Conservation (phyloP, 2,797 vertebrate species). For the Gambelia wislizenii region DNA sequence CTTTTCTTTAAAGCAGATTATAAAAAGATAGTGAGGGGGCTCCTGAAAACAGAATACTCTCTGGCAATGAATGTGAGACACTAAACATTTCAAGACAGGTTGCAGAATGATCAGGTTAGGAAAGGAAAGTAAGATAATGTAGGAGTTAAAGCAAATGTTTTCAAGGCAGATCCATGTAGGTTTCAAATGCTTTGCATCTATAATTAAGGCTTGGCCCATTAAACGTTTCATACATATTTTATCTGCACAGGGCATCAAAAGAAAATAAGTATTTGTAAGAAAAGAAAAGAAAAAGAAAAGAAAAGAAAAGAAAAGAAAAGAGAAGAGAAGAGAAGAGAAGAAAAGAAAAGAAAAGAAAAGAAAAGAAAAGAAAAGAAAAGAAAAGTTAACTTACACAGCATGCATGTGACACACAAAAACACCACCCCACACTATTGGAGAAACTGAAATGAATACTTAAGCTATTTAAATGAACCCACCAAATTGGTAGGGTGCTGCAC, state of each 20-base stretch:
- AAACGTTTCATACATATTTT: constrained; percentile 30
- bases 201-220: constrained; percentile 56
- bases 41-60: constrained; percentile 55
- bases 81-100: constrained; percentile 65
- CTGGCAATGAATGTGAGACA: constrained; percentile 59
- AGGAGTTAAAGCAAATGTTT: constrained; percentile 61
- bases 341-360: background rate
- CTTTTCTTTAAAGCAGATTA: constrained; percentile 62
- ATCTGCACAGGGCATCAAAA: constrained; percentile 17
- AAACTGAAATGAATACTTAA: background rate
- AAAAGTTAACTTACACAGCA: background rate
- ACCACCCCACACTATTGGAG: constrained; percentile 11
- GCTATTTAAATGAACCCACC: background rate
- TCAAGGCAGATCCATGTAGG: constrained; percentile 50
- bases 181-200: constrained; percentile 54
- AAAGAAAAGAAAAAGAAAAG: constrained; percentile 27
- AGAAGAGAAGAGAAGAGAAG: no score
- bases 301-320: background rate
- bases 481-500: background rate
- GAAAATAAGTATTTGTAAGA: rapidly evolving
- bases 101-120: constrained; percentile 56
- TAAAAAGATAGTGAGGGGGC: constrained; percentile 45
- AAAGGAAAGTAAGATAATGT: constrained; percentile 62
- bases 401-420: no score
- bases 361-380: background rate